phyloP scores from a whole-genome alignment of 1,140 invertebrate species.

The Platyscapa corneri region DNA sequence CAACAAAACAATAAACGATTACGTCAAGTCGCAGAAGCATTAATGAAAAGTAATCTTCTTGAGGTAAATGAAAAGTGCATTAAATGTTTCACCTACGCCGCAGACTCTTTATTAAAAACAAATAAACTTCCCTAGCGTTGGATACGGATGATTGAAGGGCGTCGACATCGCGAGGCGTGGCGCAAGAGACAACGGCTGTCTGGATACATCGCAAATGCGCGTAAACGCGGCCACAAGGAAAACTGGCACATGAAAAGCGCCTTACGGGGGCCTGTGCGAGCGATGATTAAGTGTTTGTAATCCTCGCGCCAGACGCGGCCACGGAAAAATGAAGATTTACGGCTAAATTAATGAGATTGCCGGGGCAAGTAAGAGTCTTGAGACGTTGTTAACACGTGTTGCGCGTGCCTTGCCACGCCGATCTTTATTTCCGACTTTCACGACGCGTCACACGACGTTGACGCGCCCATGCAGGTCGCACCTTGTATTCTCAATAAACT shows the following conservation, averaged over 20 bases:
- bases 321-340: slow-evolving; percentile 44
- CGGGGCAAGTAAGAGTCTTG: slow-evolving; percentile 37
- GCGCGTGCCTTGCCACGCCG: neutral
- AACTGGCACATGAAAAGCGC: neutral
- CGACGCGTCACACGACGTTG: neutral
- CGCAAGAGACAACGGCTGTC: neutral
- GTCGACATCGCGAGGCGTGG: neutral
- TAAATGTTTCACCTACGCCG: neutral
- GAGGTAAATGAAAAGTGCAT: neutral
- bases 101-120: neutral
- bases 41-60: neutral
- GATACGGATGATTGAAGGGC: neutral
- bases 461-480: too few relatives aligned
- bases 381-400: slow-evolving; percentile 36
- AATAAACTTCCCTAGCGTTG: neutral
- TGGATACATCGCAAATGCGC: neutral
- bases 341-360: slow-evolving; percentile 45
- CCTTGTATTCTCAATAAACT: neutral
- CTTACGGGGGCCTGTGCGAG: neutral
- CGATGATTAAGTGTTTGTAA: slow-evolving; percentile 33
- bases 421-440: neutral
- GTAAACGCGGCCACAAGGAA: neutral
- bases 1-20: too few relatives aligned
- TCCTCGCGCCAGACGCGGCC: slow-evolving; percentile 24
- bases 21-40: neutral